These are phyloP conservation scores for Microhierax caerulescens DNA, from an alignment of 2,797 vertebrate genomes.

Conservation along the genomic window DNA sequence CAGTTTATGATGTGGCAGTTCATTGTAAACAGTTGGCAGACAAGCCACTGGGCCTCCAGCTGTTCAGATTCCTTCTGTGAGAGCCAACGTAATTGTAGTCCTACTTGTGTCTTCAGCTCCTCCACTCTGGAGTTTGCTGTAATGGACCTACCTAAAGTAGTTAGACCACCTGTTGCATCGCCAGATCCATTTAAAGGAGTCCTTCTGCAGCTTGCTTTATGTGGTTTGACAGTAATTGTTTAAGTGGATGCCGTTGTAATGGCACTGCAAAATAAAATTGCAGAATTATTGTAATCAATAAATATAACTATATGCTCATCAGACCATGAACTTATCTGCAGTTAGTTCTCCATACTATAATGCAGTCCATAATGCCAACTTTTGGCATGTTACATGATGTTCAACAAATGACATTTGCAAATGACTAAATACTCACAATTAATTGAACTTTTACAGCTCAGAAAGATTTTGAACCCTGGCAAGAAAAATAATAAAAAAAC, in stretches of 20 bases:
- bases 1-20: not conserved
- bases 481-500: not conserved
- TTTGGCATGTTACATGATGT: not conserved
- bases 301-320: not conserved
- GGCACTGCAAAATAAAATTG: not conserved
- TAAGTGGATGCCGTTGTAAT: not conserved
- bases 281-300: conserved; percentile 7
- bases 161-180: conserved; percentile 2
- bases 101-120: not conserved
- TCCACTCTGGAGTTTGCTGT: not conserved
- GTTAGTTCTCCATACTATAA: not conserved
- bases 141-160: conserved; percentile 37
- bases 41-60: not conserved
- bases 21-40: not conserved
- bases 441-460: not conserved
- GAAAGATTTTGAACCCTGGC: not conserved
- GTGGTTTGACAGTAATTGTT: conserved; percentile 22
- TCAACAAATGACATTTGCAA: not conserved
- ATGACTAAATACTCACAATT: not conserved
- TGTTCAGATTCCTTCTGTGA: not conserved
- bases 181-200: not conserved
- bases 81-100: not conserved
- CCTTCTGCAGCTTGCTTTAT: not conserved
- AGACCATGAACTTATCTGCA: not conserved
- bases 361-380: not conserved